Evolutionary conservation across 1,140 invertebrate genomes (phyloP).

Genomic region (Globodera ellingtonae): DNA sequence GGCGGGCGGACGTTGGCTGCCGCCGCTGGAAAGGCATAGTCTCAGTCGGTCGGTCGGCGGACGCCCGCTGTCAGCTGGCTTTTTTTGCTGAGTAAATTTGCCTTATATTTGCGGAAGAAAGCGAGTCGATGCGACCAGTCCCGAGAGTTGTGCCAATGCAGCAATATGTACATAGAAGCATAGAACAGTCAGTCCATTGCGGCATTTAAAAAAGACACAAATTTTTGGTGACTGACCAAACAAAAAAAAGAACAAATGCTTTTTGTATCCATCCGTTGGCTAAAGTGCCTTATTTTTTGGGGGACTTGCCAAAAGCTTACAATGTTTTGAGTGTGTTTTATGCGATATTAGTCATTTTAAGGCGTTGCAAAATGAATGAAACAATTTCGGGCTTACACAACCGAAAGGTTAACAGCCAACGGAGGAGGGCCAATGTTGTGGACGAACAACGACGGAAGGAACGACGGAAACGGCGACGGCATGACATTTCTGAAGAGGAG

Average conservation of each 20-base stretch:
- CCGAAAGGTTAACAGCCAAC: neutral
- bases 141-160: neutral
- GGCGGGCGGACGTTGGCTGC: too few species aligned
- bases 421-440: neutral
- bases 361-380: neutral
- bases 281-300: too few species aligned
- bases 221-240: neutral
- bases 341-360: neutral
- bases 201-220: neutral
- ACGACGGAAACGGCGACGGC: slow-evolving; percentile 8
- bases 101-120: too few species aligned
- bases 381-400: neutral
- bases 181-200: neutral
- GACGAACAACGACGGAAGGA: neutral
- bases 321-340: too few species aligned
- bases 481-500: slow-evolving; percentile 5
- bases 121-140: too few species aligned
- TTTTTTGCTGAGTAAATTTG: too few species aligned
- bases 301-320: too few species aligned
- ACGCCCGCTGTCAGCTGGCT: too few species aligned
- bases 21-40: neutral
- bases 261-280: too few species aligned
- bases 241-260: neutral
- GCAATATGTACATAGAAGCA: neutral
- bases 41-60: too few species aligned